Percentiles rank a stretch among this genome's conserved stretches.
These are phyloP conservation scores for Apotomis capreana DNA, from an alignment of 2,888 invertebrate species.

Conservation along the genomic window DNA sequence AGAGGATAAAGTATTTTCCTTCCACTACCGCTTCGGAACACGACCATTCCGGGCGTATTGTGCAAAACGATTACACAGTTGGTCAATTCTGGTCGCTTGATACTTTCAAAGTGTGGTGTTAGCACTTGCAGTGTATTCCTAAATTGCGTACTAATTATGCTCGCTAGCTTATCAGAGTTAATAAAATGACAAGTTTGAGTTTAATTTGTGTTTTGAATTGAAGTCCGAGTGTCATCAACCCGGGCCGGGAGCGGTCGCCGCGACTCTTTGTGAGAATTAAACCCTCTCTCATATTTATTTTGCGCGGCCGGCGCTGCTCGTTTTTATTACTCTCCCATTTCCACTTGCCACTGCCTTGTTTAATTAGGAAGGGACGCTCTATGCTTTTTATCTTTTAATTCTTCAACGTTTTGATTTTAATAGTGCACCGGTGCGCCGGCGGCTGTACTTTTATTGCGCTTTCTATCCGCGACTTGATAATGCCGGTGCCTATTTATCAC, in stretches of 20 bases:
- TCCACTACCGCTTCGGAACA: not conserved
- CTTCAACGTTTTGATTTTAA: conserved; percentile 43
- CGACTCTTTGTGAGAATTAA: conserved; percentile 59
- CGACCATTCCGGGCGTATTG: conserved; percentile 1
- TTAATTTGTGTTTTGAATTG: conserved; percentile 30
- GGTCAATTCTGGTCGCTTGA: conserved; percentile 24
- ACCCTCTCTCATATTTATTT: conserved; percentile 66
- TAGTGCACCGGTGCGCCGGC: conserved; percentile 14
- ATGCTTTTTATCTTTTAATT: conserved; percentile 47
- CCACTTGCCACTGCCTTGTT: conserved; percentile 53
- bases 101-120: conserved; percentile 1
- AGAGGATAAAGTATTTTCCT: conserved; percentile 34
- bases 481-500: conserved; percentile 19
- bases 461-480: conserved; percentile 16
- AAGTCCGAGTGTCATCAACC: conserved; percentile 29
- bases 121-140: not conserved
- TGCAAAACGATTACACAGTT: conserved; percentile 33
- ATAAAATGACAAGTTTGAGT: conserved; percentile 29
- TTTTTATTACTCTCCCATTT: conserved; percentile 59
- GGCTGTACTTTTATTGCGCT: not conserved
- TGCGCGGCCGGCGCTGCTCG: conserved; percentile 47
- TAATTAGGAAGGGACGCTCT: conserved; percentile 56
- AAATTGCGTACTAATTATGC: conserved; percentile 14
- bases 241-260: conserved; percentile 20
- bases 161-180: conserved; percentile 1